Evolutionary conservation across 1,140 invertebrate genomes (phyloP), one percentile per base, ranked within the genome.

Genomic region (Heterodera schachtii): DNA sequence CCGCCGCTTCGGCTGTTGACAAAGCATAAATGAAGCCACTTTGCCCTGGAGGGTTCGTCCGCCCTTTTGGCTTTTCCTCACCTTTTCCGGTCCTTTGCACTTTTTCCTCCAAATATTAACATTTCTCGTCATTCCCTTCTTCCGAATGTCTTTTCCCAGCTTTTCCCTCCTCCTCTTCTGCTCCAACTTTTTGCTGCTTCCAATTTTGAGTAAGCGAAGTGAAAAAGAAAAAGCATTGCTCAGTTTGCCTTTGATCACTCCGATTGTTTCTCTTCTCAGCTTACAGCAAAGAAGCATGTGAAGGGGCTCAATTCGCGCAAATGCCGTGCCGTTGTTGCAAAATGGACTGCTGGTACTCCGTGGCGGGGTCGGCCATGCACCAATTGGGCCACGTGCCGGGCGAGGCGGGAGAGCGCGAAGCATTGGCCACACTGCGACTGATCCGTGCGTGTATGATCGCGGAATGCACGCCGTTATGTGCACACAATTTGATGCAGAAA

Each of bases 371-470:
- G 11, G 87, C 89, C n/a, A 87, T 86, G 7, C 88, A 90, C 78
- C 86, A 90, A 73, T 82, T 89, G 3, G 88, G 88, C 13, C 88
- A 89, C 74, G 82, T 89, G 60, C 89, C 88, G 64, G 88, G 88
- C 46, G 81, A 89, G 77, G 88, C 87, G 9, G 88, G 88, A n/a
- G 88, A 89, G 77, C 73, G 85, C 47, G 88, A 89, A 77, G 88
- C 89, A 1, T 66, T 90, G 70, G 88, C 88, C 41, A 89, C 88
- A 13, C 80, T 89, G 49, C 83, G 82, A 52, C 81, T 90, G n/a
- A 89, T 89, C 79, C 83, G 88, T 21, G 82, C 82, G 41, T 89
- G 88, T 74, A 89, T 89, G 88, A 88, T 89, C 43, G 70, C 73
- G 3, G 86, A 90, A 64, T 89, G 88, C 81, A 71, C 85, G 21